These are phyloP conservation scores for Acromyrmex heyeri DNA, from an alignment of 1,140 invertebrate genomes.

Conservation along the genomic window DNA sequence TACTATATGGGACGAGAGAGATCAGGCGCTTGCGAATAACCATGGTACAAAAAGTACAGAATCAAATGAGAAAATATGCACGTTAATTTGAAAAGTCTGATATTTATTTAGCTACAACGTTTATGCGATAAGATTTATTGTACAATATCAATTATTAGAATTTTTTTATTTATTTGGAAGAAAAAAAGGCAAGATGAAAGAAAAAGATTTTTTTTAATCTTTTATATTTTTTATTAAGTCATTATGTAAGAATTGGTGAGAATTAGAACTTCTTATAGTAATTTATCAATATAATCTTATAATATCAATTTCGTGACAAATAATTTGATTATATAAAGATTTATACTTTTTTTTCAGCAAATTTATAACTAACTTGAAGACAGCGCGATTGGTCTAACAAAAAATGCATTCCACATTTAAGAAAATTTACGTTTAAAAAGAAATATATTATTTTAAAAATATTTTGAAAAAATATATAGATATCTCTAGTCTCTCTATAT, in stretches of 20 bases:
- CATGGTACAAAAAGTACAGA: slow-evolving; percentile 48
- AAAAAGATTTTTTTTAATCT: not conserved
- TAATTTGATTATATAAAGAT: slow-evolving; percentile 25
- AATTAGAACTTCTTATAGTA: slow-evolving; percentile 5
- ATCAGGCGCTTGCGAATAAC: slow-evolving; percentile 73
- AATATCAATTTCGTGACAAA: not conserved
- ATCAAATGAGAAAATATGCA: slow-evolving; percentile 72
- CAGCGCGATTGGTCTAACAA: not conserved
- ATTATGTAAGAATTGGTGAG: not conserved
- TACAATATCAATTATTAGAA: not conserved
- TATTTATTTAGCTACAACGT: not conserved
- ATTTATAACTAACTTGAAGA: slow-evolving; percentile 53
- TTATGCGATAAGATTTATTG: not conserved
- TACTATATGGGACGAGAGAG: slow-evolving; percentile 90
- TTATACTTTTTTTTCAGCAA: slow-evolving; percentile 66
- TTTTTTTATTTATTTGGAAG: not conserved
- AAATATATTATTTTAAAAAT: slow-evolving; percentile 35
- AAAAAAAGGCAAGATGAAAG: not conserved
- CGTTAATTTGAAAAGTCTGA: slow-evolving; percentile 69
- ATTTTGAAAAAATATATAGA: not conserved
- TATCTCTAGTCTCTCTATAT: not conserved
- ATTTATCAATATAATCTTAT: not conserved
- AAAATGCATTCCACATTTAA: slow-evolving; percentile 33
- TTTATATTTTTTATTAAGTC: slow-evolving; percentile 1
- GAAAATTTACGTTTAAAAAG: not conserved